phyloP scores from a whole-genome alignment of 2,113 vertebrate genomes.

The Perca schrenkii region DNA sequence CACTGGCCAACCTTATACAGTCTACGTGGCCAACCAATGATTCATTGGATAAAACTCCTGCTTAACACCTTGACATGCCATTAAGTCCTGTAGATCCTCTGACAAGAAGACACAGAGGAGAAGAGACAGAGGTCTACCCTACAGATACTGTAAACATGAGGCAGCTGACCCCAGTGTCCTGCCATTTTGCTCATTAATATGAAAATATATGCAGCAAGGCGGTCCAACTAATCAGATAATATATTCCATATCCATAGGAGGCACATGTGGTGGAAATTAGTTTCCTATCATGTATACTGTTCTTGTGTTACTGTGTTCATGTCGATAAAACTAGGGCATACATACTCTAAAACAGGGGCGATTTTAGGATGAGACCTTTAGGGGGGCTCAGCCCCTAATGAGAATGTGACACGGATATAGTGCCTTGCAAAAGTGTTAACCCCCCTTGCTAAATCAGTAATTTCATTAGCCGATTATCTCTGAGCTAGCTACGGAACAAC shows the following conservation, averaged over 20 bases:
- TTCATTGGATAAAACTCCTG: conserved; percentile 26
- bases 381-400: too few species aligned
- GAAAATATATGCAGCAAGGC: conserved; percentile 23
- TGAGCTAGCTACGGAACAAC: too few species aligned
- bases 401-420: too few species aligned
- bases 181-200: conserved; percentile 18
- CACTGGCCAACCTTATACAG: neutral
- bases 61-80: conserved; percentile 25
- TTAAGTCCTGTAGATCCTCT: conserved; percentile 19
- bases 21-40: neutral
- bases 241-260: neutral
- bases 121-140: neutral
- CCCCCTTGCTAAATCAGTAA: too few species aligned
- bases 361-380: too few species aligned
- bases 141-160: neutral
- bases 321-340: neutral
- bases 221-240: conserved; percentile 29
- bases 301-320: conserved; percentile 3
- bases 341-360: neutral
- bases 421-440: too few species aligned
- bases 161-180: neutral
- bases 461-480: too few species aligned
- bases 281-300: conserved; percentile 1
- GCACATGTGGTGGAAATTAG: conserved; percentile 2
- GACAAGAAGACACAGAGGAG: conserved; percentile 1